Evolutionary conservation across 2,888 invertebrate species (phyloP).

Genomic region (Notodonta ziczac): DNA sequence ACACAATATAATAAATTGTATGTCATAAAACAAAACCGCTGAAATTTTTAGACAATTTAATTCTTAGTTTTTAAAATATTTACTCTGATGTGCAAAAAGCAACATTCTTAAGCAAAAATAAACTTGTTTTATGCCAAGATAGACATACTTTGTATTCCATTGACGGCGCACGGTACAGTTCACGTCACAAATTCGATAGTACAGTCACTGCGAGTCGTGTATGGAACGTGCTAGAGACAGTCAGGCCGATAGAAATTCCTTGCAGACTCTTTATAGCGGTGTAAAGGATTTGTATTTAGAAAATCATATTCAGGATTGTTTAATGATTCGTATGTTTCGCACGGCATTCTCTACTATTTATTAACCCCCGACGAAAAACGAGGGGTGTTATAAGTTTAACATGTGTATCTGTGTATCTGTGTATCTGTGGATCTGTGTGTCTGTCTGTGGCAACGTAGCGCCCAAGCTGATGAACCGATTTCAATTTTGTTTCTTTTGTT

Average conservation of each 20-base stretch:
- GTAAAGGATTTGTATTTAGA: not conserved
- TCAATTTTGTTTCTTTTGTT: too few relatives aligned
- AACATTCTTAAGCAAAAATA: not conserved
- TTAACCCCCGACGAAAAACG: too few relatives aligned
- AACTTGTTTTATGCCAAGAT: not conserved
- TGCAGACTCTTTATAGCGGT: not conserved
- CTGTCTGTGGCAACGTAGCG: too few relatives aligned
- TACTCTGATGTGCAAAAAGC: not conserved
- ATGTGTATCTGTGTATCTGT: too few relatives aligned
- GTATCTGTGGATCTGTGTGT: too few relatives aligned
- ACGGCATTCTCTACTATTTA: too few relatives aligned
- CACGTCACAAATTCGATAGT: slow-evolving; percentile 27
- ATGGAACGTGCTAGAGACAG: slow-evolving; percentile 2
- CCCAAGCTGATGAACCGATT: too few relatives aligned
- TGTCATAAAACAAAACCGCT: too few relatives aligned
- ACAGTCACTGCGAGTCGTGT: slow-evolving; percentile 19
- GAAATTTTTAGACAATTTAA: too few relatives aligned
- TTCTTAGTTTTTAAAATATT: not conserved
- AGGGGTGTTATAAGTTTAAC: too few relatives aligned
- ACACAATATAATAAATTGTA: too few relatives aligned
- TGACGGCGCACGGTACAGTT: slow-evolving; percentile 6
- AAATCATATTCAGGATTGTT: not conserved
- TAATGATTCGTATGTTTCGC: too few relatives aligned
- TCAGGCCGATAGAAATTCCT: slow-evolving; percentile 16
- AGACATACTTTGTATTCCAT: slow-evolving; percentile 30